phyloP scores from a whole-genome alignment of 2,113 vertebrate species.

The Eolophus roseicapilla region DNA sequence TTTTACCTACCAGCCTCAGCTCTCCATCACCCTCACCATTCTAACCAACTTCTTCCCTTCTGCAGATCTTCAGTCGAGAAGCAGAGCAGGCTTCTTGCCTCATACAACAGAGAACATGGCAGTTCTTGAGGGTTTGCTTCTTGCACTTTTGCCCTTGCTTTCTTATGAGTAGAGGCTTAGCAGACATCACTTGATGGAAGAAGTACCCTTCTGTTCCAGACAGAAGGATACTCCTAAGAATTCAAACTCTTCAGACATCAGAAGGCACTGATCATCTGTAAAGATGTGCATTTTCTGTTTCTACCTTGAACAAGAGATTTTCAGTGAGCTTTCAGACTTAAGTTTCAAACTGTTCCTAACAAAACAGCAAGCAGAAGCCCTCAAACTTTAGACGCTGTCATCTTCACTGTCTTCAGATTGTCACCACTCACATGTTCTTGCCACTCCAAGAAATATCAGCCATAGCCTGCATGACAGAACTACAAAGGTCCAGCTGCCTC shows the following conservation, averaged over 20 bases:
- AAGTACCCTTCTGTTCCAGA: background rate
- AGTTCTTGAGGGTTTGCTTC: background rate
- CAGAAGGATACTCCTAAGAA: background rate
- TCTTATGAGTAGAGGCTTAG: background rate
- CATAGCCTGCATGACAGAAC: background rate
- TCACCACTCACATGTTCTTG: background rate
- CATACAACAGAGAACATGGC: rapidly evolving
- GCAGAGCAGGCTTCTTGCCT: background rate
- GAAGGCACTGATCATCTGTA: background rate
- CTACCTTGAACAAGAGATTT: background rate
- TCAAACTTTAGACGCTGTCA: background rate
- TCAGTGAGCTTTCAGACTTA: background rate
- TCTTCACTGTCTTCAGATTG: background rate
- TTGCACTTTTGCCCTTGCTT: background rate
- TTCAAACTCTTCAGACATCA: background rate
- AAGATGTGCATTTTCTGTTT: background rate
- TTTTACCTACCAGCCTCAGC: background rate
- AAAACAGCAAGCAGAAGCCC: background rate
- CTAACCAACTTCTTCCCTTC: background rate
- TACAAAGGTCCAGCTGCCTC: background rate
- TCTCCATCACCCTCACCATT: background rate
- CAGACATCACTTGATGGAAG: background rate
- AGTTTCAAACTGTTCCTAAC: background rate
- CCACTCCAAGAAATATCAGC: background rate
- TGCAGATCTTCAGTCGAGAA: background rate